phyloP scores from a whole-genome alignment of 2,888 invertebrate genomes.

The Eilema sororculum region DNA sequence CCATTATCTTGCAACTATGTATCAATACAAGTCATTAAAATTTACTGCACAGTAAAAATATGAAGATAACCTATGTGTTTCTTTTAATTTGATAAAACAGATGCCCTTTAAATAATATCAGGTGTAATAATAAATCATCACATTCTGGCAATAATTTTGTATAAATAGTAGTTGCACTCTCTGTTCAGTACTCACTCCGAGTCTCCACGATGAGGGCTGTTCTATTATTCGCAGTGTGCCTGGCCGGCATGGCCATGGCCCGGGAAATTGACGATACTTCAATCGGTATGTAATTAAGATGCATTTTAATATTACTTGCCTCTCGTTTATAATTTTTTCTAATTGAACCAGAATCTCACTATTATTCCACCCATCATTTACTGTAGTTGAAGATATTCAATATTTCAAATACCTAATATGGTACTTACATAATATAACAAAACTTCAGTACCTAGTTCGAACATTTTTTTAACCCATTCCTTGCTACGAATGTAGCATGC shows the following conservation, averaged over 20 bases:
- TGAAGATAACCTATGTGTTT: slow-evolving; percentile 11
- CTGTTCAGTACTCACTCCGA: background rate
- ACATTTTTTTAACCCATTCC: no score
- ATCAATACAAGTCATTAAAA: background rate
- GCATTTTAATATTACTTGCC: no score
- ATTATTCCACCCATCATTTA: no score
- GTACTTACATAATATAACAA: no score
- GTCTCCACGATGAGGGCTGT: slow-evolving; percentile 74
- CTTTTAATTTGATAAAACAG: slow-evolving; percentile 5
- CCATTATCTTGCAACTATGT: slow-evolving; percentile 3
- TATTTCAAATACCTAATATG: no score
- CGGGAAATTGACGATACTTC: slow-evolving; percentile 67
- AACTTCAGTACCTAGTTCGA: no score
- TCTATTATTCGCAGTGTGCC: slow-evolving; percentile 67
- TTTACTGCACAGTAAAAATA: slow-evolving; percentile 7
- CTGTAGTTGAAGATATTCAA: background rate
- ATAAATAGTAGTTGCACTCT: slow-evolving; percentile 12
- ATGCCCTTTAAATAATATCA: slow-evolving; percentile 21
- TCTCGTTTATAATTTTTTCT: no score
- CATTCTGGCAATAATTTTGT: background rate
- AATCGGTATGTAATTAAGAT: slow-evolving; percentile 61
- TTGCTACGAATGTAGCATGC: no score
- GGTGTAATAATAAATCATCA: slow-evolving; percentile 5
- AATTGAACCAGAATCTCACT: no score
- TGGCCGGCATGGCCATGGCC: slow-evolving; percentile 73